phyloP scores from a whole-genome alignment of 2,888 invertebrate genomes.

The Drosophila putrida region DNA sequence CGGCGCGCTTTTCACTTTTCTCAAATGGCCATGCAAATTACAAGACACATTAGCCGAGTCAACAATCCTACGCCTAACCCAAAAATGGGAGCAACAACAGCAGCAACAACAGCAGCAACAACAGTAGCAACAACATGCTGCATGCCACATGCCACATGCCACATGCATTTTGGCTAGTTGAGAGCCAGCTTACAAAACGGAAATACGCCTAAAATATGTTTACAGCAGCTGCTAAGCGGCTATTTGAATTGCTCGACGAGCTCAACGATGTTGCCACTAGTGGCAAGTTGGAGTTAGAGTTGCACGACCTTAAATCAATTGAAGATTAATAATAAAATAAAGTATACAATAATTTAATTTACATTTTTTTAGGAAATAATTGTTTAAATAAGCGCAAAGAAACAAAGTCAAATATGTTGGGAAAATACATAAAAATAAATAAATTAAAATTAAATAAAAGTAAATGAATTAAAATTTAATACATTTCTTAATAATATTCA shows the following conservation, averaged over 20 bases:
- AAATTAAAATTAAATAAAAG: not conserved
- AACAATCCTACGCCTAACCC: conserved; percentile 75
- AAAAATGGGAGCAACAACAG: conserved; percentile 69
- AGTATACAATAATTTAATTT: too few relatives aligned
- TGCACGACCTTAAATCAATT: conserved; percentile 17
- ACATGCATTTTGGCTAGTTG: conserved; percentile 38
- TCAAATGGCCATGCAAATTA: conserved; percentile 79
- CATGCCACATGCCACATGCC: conserved; percentile 35
- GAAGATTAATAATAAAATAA: not conserved
- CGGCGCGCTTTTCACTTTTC: conserved; percentile 73
- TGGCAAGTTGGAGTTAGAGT: conserved; percentile 30
- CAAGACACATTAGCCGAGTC: conserved; percentile 75
- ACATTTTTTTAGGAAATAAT: too few relatives aligned
- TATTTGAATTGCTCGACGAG: conserved; percentile 23
- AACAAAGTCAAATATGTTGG: too few relatives aligned
- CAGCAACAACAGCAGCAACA: conserved; percentile 37
- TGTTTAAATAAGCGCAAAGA: too few relatives aligned
- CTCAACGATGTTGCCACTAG: conserved; percentile 25
- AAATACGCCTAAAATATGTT: conserved; percentile 75
- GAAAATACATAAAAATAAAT: not conserved
- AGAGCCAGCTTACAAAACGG: conserved; percentile 70
- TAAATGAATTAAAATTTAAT: not conserved
- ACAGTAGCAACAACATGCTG: conserved; percentile 18
- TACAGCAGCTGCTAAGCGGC: conserved; percentile 61
- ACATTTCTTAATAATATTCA: not conserved